Base-by-base conservation (phyloP, 2,888 invertebrate species). In the Noctuana brunneofusca region DNA sequence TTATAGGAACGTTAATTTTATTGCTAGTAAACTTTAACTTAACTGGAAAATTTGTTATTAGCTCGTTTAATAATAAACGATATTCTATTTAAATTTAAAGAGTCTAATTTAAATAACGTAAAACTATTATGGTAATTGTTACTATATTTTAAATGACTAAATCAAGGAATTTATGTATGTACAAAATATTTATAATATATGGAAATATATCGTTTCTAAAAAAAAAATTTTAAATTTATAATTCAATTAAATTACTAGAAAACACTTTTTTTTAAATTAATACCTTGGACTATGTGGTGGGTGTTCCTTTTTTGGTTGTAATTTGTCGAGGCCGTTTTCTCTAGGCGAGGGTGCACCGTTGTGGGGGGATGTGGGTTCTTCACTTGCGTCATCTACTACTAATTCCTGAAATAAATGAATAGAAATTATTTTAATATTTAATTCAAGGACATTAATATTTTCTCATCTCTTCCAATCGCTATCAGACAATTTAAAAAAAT, bases 331-430 rank as follows among this genome's bases (percentile, higher is more conserved):
- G 27, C 96, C 97, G 80, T 97, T 97, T 80, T 97, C 97, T 69
- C 96, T 86, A 0, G 97, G 96, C n/a, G 97, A 97, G 2, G 96
- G 94, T n/a, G 97, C 96, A 14, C 97, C 97, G 75, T 96, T 96
- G 73, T 96, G 95, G 0, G 97, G 96, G 56, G 97, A 96, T 57
- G 95, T 94, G 6, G 96, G 96, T 78, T 97, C 97, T 89, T 98
- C 97, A 71, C 97, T 97, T 57, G 97, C 97, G 76, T 97, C 98
- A 85, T 98, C 98, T 24, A 98, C 98, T 66, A 98, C 98, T 73
- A 98, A 89, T 81, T 98, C 98, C 92, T 97, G 96, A 80, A 97
- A 97, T 3, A 30, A 18, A 32, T 20, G 16, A 50, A 18, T 24
- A 35, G 11, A 12, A 35, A 12, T 11, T n/a, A 35, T 12, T 35